phyloP scores from a whole-genome alignment of 2,113 vertebrate genomes.

The Urocolius indicus region DNA sequence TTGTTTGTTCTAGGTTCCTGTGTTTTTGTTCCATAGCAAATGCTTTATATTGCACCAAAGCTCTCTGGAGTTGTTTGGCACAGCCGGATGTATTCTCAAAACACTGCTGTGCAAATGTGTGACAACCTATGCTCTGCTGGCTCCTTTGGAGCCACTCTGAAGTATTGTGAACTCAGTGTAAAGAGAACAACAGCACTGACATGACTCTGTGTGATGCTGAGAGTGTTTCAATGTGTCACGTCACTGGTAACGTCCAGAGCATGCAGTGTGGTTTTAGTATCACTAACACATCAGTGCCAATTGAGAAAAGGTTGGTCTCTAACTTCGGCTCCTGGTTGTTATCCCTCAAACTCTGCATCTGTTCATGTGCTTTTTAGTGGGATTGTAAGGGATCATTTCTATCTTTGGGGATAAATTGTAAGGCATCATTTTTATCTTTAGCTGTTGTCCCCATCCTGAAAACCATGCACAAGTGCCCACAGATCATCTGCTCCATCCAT shows the following conservation, averaged over 20 bases:
- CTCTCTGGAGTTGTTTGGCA: neutral
- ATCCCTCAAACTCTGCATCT: neutral
- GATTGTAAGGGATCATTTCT: neutral
- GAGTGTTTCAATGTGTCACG: neutral
- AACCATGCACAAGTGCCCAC: neutral
- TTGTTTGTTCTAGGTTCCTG: neutral
- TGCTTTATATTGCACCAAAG: neutral
- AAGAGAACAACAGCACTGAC: neutral
- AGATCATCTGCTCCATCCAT: neutral
- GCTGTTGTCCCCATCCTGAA: neutral
- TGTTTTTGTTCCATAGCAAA: neutral
- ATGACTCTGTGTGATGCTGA: neutral
- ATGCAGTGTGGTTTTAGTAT: neutral
- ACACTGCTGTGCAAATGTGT: neutral
- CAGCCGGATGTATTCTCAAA: neutral
- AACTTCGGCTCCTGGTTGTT: neutral
- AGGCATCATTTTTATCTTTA: neutral
- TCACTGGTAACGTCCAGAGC: neutral
- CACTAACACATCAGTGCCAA: neutral
- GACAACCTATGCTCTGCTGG: neutral
- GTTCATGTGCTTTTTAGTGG: neutral
- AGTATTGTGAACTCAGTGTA: neutral
- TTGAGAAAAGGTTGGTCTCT: neutral
- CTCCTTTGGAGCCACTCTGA: neutral
- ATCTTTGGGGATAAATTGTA: neutral